Evolutionary conservation across 1,140 invertebrate genomes (phyloP).

Genomic region (Drosophila virilis): DNA sequence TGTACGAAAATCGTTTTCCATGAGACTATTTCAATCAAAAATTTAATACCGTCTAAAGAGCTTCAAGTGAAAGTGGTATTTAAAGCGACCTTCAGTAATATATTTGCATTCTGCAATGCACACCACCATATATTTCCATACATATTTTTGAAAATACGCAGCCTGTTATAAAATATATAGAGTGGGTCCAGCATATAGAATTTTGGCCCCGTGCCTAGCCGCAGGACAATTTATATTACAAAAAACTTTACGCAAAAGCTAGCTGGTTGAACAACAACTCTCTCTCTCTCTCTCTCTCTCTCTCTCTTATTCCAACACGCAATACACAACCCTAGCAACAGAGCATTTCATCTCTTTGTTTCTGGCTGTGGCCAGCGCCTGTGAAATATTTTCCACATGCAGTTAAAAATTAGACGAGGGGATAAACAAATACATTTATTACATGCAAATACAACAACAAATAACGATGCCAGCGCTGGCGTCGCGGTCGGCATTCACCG

Average conservation of each 20-base stretch:
- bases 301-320: neutral
- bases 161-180: constrained; percentile 34
- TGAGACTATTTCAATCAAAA: too few relatives aligned
- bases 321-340: neutral
- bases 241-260: constrained; percentile 67
- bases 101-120: constrained; percentile 30
- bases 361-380: constrained; percentile 3
- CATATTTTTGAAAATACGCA: constrained; percentile 40
- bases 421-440: constrained; percentile 82
- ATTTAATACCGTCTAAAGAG: too few relatives aligned
- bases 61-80: constrained; percentile 27
- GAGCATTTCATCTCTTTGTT: constrained; percentile 19
- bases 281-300: neutral
- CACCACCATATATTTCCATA: constrained; percentile 5
- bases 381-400: constrained; percentile 65
- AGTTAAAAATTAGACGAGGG: constrained; percentile 72
- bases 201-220: constrained; percentile 53
- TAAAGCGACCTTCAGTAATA: constrained; percentile 28
- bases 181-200: constrained; percentile 14
- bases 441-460: constrained; percentile 79
- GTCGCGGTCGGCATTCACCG: constrained; percentile 2
- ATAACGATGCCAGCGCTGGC: constrained; percentile 1
- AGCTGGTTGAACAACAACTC: constrained; percentile 44
- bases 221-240: constrained; percentile 78
- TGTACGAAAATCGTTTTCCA: too few relatives aligned